phyloP scores from a whole-genome alignment of 2,797 vertebrate species.

The Galagoides demidoff region DNA sequence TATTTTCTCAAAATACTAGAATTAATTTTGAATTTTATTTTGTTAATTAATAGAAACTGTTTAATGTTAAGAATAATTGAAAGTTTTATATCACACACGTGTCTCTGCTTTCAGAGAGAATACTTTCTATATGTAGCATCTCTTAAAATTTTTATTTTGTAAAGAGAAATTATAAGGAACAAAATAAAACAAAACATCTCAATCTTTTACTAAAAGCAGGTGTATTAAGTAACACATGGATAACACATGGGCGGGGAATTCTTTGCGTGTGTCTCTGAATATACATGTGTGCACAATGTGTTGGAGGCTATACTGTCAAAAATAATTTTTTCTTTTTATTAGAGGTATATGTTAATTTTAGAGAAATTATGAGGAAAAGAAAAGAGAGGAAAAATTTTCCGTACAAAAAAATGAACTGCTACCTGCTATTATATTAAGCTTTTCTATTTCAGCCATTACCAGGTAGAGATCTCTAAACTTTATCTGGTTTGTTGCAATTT shows the following conservation, averaged over 20 bases:
- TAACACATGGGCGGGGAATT: background rate
- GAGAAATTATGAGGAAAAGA: background rate
- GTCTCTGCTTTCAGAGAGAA: background rate
- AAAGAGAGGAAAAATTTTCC: background rate
- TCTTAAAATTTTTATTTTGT: background rate
- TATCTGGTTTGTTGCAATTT: background rate
- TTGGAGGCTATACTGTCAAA: background rate
- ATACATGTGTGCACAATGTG: background rate
- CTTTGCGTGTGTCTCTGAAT: background rate
- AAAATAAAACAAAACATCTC: background rate
- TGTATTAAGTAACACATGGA: background rate
- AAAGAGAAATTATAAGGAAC: background rate
- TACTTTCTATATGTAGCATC: background rate
- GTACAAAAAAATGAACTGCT: background rate
- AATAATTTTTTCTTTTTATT: background rate
- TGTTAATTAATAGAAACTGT: background rate
- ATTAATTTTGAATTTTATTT: slow-evolving; percentile 31
- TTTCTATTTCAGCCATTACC: background rate
- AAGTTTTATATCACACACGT: background rate
- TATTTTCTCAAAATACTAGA: background rate
- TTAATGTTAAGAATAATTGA: background rate
- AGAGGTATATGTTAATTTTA: background rate
- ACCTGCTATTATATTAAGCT: background rate
- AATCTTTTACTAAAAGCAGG: background rate
- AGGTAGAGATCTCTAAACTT: background rate